These are phyloP conservation scores for Alviniconcha strummeri DNA, from an alignment of 2,888 invertebrate genomes.

Conservation along the genomic window DNA sequence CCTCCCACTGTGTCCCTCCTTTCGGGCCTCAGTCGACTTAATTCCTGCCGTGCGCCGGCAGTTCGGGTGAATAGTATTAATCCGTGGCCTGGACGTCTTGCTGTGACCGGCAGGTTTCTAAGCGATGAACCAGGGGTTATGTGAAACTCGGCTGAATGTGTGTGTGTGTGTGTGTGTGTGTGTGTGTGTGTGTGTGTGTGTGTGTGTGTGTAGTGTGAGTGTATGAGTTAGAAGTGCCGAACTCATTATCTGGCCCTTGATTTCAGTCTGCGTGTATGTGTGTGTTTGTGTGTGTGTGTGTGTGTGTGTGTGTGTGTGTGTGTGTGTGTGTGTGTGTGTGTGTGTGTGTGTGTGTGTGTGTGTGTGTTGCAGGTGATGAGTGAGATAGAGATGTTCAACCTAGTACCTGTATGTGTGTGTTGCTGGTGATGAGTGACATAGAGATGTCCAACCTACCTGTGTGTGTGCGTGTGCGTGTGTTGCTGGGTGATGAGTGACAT, in stretches of 20 bases:
- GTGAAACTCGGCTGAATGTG: background rate
- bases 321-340: background rate
- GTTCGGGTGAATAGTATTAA: background rate
- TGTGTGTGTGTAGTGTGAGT: background rate
- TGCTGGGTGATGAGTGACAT: background rate
- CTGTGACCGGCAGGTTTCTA: background rate
- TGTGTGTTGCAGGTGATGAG: too few relatives aligned
- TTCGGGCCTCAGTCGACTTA: too few relatives aligned
- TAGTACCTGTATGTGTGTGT: background rate
- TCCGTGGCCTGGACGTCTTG: background rate
- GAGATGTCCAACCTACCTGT: too few relatives aligned
- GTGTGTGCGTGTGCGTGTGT: background rate
- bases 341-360: slow-evolving; percentile 7
- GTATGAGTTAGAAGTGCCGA: background rate
- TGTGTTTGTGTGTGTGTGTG: slow-evolving; percentile 14
- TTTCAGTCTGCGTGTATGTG: background rate
- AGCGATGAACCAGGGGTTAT: background rate
- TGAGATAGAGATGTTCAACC: background rate
- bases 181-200: slow-evolving; percentile 12
- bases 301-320: background rate
- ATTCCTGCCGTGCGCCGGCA: too few relatives aligned
- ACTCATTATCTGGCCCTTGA: too few relatives aligned
- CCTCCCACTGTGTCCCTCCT: too few relatives aligned
- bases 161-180: background rate
- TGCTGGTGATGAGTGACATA: too few relatives aligned